Evolutionary conservation across 2,888 invertebrate genomes (phyloP), one percentile per base, ranked within the genome.

Genomic region (Cantharis rufa): DNA sequence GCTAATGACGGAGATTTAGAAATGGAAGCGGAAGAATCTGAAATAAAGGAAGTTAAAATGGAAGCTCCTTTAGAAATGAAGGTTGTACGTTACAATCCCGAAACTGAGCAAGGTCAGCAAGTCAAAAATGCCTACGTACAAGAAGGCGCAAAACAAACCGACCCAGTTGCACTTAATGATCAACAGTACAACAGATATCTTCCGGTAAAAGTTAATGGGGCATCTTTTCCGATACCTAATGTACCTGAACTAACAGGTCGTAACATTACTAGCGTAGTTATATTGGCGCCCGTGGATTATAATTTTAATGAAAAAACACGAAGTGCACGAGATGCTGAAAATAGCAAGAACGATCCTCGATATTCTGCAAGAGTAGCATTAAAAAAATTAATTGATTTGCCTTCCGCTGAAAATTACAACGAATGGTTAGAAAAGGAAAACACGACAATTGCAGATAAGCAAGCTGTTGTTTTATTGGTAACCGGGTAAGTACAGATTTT

Each of bases 221-320:
- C 94, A 27, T 94, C 95, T 82, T 96, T 96, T 85, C 96, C 96
- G 3, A 91, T 96, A 71, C 96, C 96, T 3, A 94, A 95, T 84
- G 93, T 92, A 21, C 91, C 92, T n/a, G 92, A 93, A 84, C 87
- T 96, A 21, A 91, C 91, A 83, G 95, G 94, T 69, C 93, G 93
- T 84, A 93, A 91, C 85, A 92, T 96, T n/a, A 92, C 94, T 10
- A 95, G 95, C 84, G 95, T 96, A 1, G 96, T 96, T 1, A 95
- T 96, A 1, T 87, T 96, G 79, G 96, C 96, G 3, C 96, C 96
- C 0, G 94, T 96, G 2, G 93, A 94, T 86, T 94, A 94, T 76
- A 92, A 92, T 85, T 90, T 90, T 82, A 84, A 86, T 27, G 88
- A 83, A 78, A 89, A 87, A 66, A 85, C 87, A 76, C 89, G 92